Evolutionary conservation across 2,888 invertebrate species (phyloP).

Genomic region (Incurvaria masculella): DNA sequence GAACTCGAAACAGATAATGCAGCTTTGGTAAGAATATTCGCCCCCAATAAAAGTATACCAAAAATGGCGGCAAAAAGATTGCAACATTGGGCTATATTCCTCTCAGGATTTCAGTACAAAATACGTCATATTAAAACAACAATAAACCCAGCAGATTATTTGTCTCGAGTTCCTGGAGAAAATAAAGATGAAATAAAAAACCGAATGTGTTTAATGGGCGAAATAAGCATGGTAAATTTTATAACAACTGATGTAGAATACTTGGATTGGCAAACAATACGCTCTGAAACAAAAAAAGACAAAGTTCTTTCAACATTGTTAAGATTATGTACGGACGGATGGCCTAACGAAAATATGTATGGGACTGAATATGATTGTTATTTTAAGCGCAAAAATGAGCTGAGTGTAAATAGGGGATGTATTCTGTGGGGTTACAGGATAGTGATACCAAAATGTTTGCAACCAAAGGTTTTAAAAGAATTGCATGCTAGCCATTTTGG

Average conservation of each 20-base stretch:
- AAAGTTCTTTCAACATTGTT: slow-evolving; percentile 2
- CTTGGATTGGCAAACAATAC: slow-evolving; percentile 10
- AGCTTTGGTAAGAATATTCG: slow-evolving; percentile 21
- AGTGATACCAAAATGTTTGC: slow-evolving; percentile 6
- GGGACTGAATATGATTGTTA: neutral
- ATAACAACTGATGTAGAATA: neutral
- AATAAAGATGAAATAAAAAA: slow-evolving; percentile 2
- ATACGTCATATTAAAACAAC: slow-evolving; percentile 12
- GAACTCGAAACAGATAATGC: slow-evolving; percentile 19
- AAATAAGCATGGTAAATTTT: slow-evolving; percentile 1
- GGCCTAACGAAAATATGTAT: slow-evolving; percentile 8
- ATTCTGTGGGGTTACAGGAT: slow-evolving; percentile 10
- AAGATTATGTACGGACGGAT: slow-evolving; percentile 6
- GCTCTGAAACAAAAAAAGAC: slow-evolving; percentile 10
- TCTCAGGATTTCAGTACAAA: slow-evolving; percentile 14
- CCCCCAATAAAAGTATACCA: slow-evolving; percentile 21
- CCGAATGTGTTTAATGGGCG: neutral
- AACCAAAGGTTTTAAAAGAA: slow-evolving; percentile 4
- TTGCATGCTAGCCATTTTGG: slow-evolving; percentile 12
- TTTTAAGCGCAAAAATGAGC: slow-evolving; percentile 1
- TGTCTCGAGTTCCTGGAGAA: slow-evolving; percentile 6
- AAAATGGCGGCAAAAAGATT: slow-evolving; percentile 22
- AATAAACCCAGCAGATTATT: slow-evolving; percentile 15
- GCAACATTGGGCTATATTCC: slow-evolving; percentile 19
- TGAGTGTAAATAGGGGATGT: slow-evolving; percentile 6